phyloP scores from a whole-genome alignment of 2,888 invertebrate species.

The Diarsia mendica region DNA sequence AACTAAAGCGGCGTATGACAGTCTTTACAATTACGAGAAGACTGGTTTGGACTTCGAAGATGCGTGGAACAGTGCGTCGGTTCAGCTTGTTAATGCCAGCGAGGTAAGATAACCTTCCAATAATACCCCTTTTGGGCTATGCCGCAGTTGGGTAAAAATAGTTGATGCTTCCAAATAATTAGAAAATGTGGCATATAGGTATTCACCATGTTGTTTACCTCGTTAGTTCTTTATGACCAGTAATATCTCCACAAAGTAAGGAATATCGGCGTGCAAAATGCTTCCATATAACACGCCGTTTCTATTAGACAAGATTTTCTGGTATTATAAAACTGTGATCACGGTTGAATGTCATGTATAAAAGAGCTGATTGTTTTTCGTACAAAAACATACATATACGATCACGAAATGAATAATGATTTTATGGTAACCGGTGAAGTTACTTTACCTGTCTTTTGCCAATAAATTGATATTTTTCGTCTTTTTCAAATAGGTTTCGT shows the following conservation, averaged over 20 bases:
- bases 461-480: background rate
- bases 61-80: conserved; percentile 96
- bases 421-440: background rate
- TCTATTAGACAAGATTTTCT: too few species aligned
- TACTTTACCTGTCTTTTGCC: background rate
- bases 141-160: background rate
- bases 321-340: too few species aligned
- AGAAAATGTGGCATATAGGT: background rate
- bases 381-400: too few species aligned
- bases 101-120: conserved; percentile 89
- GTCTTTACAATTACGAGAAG: conserved; percentile 89
- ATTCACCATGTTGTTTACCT: background rate
- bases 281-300: background rate
- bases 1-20: conserved; percentile 75
- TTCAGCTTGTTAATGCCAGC: conserved; percentile 95
- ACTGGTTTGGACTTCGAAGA: conserved; percentile 93
- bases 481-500: background rate
- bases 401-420: too few species aligned
- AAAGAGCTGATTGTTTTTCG: too few species aligned
- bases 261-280: background rate
- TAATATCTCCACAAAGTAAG: background rate
- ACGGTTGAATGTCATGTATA: too few species aligned
- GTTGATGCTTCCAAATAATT: background rate
- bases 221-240: background rate
- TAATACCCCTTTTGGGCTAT: too few species aligned